Evolutionary conservation across 2,113 vertebrate genomes (phyloP), one percentile per base, ranked within the genome.

Genomic region (Pholis gunnellus): DNA sequence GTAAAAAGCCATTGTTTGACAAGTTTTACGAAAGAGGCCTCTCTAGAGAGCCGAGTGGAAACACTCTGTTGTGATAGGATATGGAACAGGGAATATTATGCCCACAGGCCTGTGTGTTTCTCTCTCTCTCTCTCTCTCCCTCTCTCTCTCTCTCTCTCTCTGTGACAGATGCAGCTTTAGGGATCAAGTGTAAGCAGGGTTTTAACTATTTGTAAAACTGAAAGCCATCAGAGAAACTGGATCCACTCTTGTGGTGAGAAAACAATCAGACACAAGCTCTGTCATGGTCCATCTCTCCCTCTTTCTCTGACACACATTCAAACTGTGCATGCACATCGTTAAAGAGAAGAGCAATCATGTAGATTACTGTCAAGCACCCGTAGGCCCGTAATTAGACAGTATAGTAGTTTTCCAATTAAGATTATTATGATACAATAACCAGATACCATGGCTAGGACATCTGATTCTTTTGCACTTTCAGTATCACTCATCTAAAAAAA

Each of bases 1-100:
- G 81, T 76, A 74, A 71, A 86, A 82, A 82, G 57, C 72, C 38
- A 54, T 81, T 66, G 69, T 86, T 91, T 82, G 75, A 63, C 68
- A 75, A 20, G 57, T 65, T 86, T 79, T 54, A 79, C 79, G 72
- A 85, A 78, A 54, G 59, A 69, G 54, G 67, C 54, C 42, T 83
- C 80, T 76, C 63, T 8, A 40, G 83, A 72, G 74, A 70, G 34
- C n/a, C 8, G 4, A 59, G 75, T 61, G 60, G 65, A 88, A 92
- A 78, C 65, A 74, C 54, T 67, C 9, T 52, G 76, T 63, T 69
- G 66, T 74, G 82, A 82, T 50, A 36, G 79, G 50, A 89, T 15
- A 71, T 72, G 72, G 52, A 88, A 72, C 75, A 64, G 40, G 64
- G 61, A 80, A 67, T 59, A 84, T 71, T 54, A 72, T 3, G 1